Evolutionary conservation across 2,888 invertebrate genomes (phyloP), one percentile per base, ranked within the genome.

Genomic region (Boloria euphrosyne): DNA sequence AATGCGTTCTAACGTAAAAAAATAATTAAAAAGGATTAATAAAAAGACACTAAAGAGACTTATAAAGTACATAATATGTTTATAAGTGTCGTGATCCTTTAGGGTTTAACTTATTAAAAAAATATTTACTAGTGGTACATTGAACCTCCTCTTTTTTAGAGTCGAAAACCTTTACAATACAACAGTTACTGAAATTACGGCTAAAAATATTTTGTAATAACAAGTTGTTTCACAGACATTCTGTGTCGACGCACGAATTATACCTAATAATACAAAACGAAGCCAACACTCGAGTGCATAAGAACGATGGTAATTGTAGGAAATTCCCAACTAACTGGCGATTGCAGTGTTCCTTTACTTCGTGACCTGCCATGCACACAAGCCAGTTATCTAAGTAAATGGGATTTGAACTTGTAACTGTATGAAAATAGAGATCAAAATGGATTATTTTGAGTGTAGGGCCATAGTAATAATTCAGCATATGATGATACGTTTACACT

Each of bases 261-360:
- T 44, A 31, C 38, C 13, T 46, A 51, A 62, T 47, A 51, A 58
- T 51, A 44, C 22, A 22, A 53, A 53, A 65, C 44, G 62, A 62
- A 66, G 44, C 51, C 52, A 44, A 60, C 57, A 51, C 46, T 54
- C 16, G 51, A 67, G 61, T 62, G 65, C 58, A 65, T 52, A 68
- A 52, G 46, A 55, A 18, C 63, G 59, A 57, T 53, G 64, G 62
- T 68, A 70, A 68, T 68, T 62, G 58, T 62, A 70, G 68, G 53
- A 70, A 66, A 70, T 68, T 62, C 70, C 68, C 61, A 43, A 46
- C 68, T 63, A 70, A 70, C 62, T 66, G 57, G 57, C 70, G 58
- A 63, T 62, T 49, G 62, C 66, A 49, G 54, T 54, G 60, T 43
- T 50, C 62, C 59, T 53, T 47, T 62, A 62, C 51, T 63, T 69